Percentiles rank a stretch among this genome's conserved stretches.
Evolutionary conservation across 1,140 invertebrate genomes (phyloP).

Genomic region (Drosophila pachea): DNA sequence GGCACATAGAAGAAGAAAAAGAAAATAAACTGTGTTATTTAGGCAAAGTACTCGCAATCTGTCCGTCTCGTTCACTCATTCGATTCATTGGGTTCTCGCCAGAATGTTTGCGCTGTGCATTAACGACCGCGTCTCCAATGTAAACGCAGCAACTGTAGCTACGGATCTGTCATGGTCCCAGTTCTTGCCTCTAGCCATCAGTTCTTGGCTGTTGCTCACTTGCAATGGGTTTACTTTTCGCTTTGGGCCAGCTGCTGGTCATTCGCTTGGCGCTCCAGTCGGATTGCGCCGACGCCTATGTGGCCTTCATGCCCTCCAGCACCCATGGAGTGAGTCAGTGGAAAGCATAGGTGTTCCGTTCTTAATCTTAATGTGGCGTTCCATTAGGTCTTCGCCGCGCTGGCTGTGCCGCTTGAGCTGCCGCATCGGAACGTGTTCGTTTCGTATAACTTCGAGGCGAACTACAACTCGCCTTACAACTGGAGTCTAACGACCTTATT

Average conservation of each 20-base stretch:
- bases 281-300: constrained; percentile 6
- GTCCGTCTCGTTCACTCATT: constrained; percentile 11
- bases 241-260: neutral
- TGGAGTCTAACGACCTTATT: constrained; percentile 63
- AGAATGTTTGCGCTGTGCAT: constrained; percentile 16
- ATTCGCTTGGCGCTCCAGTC: constrained; percentile 14
- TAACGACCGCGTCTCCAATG: constrained; percentile 20
- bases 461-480: constrained; percentile 81
- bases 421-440: constrained; percentile 85
- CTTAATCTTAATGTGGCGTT: neutral
- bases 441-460: constrained; percentile 88
- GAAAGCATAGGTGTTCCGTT: neutral
- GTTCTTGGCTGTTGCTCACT: constrained; percentile 37
- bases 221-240: constrained; percentile 36
- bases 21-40: constrained; percentile 59
- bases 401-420: constrained; percentile 86
- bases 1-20: constrained; percentile 25
- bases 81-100: constrained; percentile 10
- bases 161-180: neutral
- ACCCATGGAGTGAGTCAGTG: constrained; percentile 63
- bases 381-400: constrained; percentile 82
- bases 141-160: constrained; percentile 35
- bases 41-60: constrained; percentile 1
- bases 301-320: constrained; percentile 58
- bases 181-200: constrained; percentile 18